Percentiles rank a stretch among this genome's conserved stretches.
Evolutionary conservation across 2,797 vertebrate species (phyloP).

Genomic region (Neopelma chrysocephalum): DNA sequence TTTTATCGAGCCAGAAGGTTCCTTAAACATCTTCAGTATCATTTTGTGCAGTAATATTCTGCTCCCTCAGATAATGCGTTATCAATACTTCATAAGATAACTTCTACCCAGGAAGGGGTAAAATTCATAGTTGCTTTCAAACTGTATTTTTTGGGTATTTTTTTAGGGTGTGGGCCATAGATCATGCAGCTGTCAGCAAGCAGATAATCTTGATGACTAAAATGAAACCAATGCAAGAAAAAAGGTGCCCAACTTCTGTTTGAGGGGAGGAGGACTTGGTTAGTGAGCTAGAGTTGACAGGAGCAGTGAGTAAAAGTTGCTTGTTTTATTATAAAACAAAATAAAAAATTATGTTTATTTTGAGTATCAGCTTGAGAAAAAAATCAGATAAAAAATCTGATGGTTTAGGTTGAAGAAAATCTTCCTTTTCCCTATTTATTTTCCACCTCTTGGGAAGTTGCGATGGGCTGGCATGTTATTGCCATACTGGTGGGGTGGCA

Average conservation of each 20-base stretch:
- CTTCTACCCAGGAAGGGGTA: slow-evolving; percentile 65
- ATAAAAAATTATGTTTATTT: background rate
- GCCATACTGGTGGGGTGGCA: background rate
- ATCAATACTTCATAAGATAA: slow-evolving; percentile 77
- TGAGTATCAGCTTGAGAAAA: background rate
- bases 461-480: background rate
- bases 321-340: background rate
- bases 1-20: slow-evolving; percentile 70
- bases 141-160: background rate
- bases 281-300: slow-evolving; percentile 7
- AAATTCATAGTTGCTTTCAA: slow-evolving; percentile 62
- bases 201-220: slow-evolving; percentile 76
- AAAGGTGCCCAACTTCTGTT: background rate
- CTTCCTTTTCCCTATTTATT: background rate
- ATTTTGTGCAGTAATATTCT: slow-evolving; percentile 75
- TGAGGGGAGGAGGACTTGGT: background rate
- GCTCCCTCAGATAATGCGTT: slow-evolving; percentile 76
- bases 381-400: background rate
- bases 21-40: slow-evolving; percentile 77
- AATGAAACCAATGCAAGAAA: slow-evolving; percentile 44
- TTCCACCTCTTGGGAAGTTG: background rate
- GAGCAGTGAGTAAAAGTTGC: background rate
- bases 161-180: slow-evolving; percentile 67
- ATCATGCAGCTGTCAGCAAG: slow-evolving; percentile 68
- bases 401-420: background rate